Base-by-base conservation (phyloP, 1,140 invertebrate species). In the Zaprionus inermis region DNA sequence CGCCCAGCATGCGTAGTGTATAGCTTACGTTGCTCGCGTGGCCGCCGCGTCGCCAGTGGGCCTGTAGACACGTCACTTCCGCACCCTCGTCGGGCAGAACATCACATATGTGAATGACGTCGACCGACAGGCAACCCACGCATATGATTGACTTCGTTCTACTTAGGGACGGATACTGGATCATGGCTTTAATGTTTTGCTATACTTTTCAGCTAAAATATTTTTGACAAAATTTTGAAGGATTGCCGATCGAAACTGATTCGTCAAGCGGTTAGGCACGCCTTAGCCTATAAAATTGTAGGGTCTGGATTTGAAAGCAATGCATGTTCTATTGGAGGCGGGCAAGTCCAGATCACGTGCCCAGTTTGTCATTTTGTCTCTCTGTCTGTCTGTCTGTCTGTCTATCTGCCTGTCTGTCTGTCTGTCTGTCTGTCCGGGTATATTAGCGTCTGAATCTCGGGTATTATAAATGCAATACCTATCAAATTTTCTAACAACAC, bases 11-110 rank as follows among this genome's bases (percentile, higher is more conserved):
- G 0, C 94, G 93, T 52, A 96, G 81, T 22, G 96, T 94, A 0
- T 95, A 94, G 71, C 94, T 94, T 72, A 94, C 95, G 80, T 96
- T 96, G 16, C 95, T 94, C 14, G 95, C 95, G 92, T 96, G 96
- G 41, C 96, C 96, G 7, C 96, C 95, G 76, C 95, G 92, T 81
- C 94, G 94, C 95, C 94, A 95, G 54, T 92, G 91, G 24, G 94
- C 94, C 12, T 93, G 93, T 5, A 92, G n/a, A 65, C 94, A 95
- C 82, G 92, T 92, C 67, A 89, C 76, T 60, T 93, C 91, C 0
- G 88, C 79, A 61, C 94, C 93, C 59, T 93, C 93, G 5, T 55
- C 32, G 0, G 94, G 94, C 79, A 92, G 93, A 5, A 78, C 59
- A 10, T 91, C 66, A 12, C 93, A 93, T 3, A 92, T 72, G 66